Evolutionary conservation across 2,888 invertebrate genomes (phyloP).

Genomic region (Pediacus dermestoides): DNA sequence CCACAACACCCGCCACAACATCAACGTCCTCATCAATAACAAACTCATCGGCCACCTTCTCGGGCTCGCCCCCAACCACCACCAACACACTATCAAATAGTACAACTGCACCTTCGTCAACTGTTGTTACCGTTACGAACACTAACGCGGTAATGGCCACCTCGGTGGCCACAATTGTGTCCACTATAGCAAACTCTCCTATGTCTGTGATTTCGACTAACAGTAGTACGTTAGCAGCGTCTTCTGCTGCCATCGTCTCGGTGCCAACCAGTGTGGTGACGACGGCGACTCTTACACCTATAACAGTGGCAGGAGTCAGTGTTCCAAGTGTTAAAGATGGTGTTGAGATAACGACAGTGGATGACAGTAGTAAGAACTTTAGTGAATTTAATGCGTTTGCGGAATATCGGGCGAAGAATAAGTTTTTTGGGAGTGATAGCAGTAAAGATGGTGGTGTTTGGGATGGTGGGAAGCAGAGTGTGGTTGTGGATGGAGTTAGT

Average conservation of each 20-base stretch:
- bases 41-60: constrained; percentile 31
- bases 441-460: constrained; percentile 18
- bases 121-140: neutral
- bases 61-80: constrained; percentile 29
- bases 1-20: constrained; percentile 6
- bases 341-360: constrained; percentile 13
- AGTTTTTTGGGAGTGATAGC: constrained; percentile 15
- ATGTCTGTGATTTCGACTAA: constrained; percentile 26
- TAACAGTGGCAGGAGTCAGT: constrained; percentile 16
- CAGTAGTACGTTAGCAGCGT: constrained; percentile 12
- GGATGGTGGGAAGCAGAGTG: constrained; percentile 16
- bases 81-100: constrained; percentile 19
- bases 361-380: constrained; percentile 23
- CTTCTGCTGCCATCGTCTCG: constrained; percentile 15
- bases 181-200: constrained; percentile 25
- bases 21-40: constrained; percentile 11
- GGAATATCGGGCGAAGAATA: constrained; percentile 26
- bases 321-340: neutral
- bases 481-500: constrained; percentile 19
- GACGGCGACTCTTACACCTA: constrained; percentile 37
- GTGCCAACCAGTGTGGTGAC: constrained; percentile 36
- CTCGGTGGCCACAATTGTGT: constrained; percentile 20
- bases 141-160: constrained; percentile 11
- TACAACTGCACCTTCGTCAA: constrained; percentile 28
- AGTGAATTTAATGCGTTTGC: constrained; percentile 35